Evolutionary conservation across 2,113 vertebrate species (phyloP).

Genomic region (Hydrolagus affinis): DNA sequence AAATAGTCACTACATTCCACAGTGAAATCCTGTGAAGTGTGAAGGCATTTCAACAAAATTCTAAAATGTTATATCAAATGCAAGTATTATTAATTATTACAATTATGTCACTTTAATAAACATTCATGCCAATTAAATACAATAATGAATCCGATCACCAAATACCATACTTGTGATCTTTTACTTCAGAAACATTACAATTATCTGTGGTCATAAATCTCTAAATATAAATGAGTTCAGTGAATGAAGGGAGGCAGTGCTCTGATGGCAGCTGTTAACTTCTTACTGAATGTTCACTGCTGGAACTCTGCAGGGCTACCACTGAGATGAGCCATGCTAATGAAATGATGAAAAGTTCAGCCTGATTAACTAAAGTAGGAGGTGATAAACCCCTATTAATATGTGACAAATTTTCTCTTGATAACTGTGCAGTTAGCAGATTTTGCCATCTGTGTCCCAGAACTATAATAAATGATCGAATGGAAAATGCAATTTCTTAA

Average conservation of each 20-base stretch:
- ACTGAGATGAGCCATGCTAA: neutral
- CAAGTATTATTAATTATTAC: no score
- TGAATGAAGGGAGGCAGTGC: neutral
- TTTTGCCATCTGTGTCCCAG: slow-evolving; percentile 34
- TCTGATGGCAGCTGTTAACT: neutral
- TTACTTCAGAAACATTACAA: neutral
- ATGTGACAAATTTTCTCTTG: slow-evolving; percentile 37
- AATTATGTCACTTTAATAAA: no score
- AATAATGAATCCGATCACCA: no score
- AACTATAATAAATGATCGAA: neutral
- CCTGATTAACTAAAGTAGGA: slow-evolving; percentile 35
- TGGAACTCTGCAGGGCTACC: neutral
- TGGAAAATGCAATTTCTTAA: no score
- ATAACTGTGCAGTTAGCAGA: slow-evolving; percentile 37
- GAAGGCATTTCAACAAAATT: no score
- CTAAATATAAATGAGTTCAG: neutral
- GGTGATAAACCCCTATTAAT: slow-evolving; percentile 46
- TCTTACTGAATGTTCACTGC: neutral
- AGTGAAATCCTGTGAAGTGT: no score
- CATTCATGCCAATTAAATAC: no score
- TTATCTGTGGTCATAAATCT: neutral
- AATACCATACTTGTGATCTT: neutral
- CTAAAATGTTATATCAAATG: no score
- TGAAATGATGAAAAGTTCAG: slow-evolving; percentile 37
- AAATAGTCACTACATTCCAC: no score